phyloP scores from a whole-genome alignment of 2,888 invertebrate genomes.

The Rhopalosiphum nymphaeae region DNA sequence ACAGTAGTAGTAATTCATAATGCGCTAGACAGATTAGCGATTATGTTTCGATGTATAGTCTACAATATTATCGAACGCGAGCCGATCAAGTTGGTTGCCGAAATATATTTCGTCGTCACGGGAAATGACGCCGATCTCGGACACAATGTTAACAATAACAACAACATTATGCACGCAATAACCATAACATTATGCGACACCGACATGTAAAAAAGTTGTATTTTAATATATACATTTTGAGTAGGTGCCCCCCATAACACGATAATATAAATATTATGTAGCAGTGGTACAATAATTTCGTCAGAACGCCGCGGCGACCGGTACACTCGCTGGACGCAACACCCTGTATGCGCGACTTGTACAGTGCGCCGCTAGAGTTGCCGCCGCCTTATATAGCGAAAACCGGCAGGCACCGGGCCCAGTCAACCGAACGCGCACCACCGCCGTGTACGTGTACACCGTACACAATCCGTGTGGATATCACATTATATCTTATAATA shows the following conservation, averaged over 20 bases:
- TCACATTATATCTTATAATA: background rate
- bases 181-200: background rate
- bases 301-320: background rate
- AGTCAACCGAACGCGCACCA: slow-evolving; percentile 47
- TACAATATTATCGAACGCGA: background rate
- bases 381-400: slow-evolving; percentile 44
- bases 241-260: too few relatives aligned
- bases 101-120: background rate
- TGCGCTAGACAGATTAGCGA: background rate
- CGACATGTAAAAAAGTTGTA: background rate
- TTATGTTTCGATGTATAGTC: background rate
- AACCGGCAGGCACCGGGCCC: slow-evolving; percentile 14
- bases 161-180: background rate
- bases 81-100: background rate
- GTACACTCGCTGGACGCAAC: background rate
- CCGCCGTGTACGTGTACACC: background rate
- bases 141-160: background rate
- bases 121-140: background rate
- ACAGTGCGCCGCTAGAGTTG: slow-evolving; percentile 25
- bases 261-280: background rate
- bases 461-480: background rate
- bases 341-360: slow-evolving; percentile 8
- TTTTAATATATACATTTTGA: background rate
- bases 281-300: background rate
- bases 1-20: background rate